Conservation (phyloP, 2,888 invertebrate species). For the Drosophila algonquin region DNA sequence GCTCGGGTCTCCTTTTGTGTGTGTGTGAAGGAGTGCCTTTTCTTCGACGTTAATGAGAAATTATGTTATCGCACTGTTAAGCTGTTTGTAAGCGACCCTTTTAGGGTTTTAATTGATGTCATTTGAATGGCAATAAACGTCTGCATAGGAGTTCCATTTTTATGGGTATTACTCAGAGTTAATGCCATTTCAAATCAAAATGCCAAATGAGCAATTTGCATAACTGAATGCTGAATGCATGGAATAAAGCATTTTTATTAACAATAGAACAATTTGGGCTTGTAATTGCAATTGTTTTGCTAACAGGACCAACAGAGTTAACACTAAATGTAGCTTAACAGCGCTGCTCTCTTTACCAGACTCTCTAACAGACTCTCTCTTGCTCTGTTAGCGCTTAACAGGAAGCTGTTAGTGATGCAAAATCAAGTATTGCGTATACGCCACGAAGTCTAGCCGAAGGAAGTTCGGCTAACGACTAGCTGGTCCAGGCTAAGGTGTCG, state of each 20-base stretch:
- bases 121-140: neutral
- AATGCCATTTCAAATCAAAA: slow-evolving; percentile 29
- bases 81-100: slow-evolving; percentile 20
- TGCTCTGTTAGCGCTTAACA: slow-evolving; percentile 20
- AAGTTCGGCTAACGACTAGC: slow-evolving; percentile 26
- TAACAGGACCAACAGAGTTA: slow-evolving; percentile 26
- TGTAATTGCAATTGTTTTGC: slow-evolving; percentile 55
- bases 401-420: slow-evolving; percentile 16
- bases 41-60: slow-evolving; percentile 72
- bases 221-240: slow-evolving; percentile 31
- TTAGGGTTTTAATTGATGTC: slow-evolving; percentile 1
- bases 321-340: slow-evolving; percentile 9
- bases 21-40: slow-evolving; percentile 54
- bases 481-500: slow-evolving; percentile 21
- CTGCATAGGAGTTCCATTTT: neutral
- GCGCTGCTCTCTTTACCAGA: slow-evolving; percentile 13
- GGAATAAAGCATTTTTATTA: slow-evolving; percentile 50
- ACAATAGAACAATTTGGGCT: slow-evolving; percentile 46
- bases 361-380: neutral
- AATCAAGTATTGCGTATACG: slow-evolving; percentile 54
- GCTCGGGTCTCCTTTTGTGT: slow-evolving; percentile 39
- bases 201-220: slow-evolving; percentile 24
- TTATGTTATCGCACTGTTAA: slow-evolving; percentile 76
- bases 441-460: slow-evolving; percentile 31
- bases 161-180: neutral